Evolutionary conservation across 2,797 vertebrate species (phyloP).

Genomic region (Pseudochaenichthys georgianus): DNA sequence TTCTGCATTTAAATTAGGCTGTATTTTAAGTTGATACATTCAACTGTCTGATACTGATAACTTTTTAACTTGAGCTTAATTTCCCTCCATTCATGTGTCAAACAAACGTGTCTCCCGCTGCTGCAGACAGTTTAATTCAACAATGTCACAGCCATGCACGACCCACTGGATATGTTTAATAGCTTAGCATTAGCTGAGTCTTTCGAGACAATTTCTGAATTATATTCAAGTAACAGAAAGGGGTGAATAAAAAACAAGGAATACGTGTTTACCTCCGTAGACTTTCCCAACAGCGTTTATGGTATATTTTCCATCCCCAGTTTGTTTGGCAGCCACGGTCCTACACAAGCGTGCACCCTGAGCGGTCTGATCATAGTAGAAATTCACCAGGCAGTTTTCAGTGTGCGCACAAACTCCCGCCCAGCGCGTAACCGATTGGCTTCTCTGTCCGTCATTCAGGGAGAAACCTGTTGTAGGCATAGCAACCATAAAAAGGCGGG

Average conservation of each 20-base stretch:
- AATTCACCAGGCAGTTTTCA: slow-evolving; percentile 69
- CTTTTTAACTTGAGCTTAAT: slow-evolving; percentile 24
- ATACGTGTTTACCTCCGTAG: slow-evolving; percentile 71
- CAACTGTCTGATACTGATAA: background rate
- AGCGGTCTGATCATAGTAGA: slow-evolving; percentile 69
- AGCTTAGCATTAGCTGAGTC: slow-evolving; percentile 33
- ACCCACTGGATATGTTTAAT: slow-evolving; percentile 51
- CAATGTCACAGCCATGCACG: slow-evolving; percentile 60
- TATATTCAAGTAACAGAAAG: background rate
- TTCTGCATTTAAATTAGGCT: background rate
- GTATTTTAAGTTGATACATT: background rate
- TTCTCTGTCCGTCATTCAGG: slow-evolving; percentile 24
- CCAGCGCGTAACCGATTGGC: slow-evolving; percentile 73
- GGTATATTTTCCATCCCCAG: slow-evolving; percentile 67
- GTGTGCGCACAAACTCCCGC: slow-evolving; percentile 58
- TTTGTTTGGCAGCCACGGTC: slow-evolving; percentile 7
- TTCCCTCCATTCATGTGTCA: slow-evolving; percentile 60
- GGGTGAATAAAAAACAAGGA: background rate
- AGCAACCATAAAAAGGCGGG: slow-evolving; percentile 80
- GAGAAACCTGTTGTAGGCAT: slow-evolving; percentile 76
- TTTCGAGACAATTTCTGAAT: slow-evolving; percentile 22
- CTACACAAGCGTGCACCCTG: slow-evolving; percentile 36
- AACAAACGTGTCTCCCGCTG: slow-evolving; percentile 57
- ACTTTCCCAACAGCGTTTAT: slow-evolving; percentile 53
- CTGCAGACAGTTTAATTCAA: slow-evolving; percentile 50